Evolutionary conservation across 2,113 vertebrate genomes (phyloP), one percentile per base, ranked within the genome.

Genomic region (Heptranchias perlo): DNA sequence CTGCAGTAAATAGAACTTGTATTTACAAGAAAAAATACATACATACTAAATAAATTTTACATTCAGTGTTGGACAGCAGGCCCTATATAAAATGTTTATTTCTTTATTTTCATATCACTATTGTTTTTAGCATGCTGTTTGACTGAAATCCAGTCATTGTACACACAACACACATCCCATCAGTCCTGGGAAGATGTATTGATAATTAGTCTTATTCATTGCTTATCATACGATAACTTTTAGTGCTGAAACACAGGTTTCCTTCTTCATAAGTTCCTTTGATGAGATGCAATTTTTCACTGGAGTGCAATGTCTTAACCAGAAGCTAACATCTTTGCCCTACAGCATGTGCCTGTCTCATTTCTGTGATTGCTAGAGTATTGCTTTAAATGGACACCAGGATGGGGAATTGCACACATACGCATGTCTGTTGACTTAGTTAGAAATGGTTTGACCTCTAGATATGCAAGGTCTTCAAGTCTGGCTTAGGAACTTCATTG

Each of bases 111-210:
- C 64, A 95, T 95, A 94, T 7, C 67, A 94, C 7, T 94, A 67
- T 67, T 47, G 25, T 67, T 65, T 95, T 95, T 69, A 69, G 47
- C 94, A 95, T 69, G 58, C 89, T 64, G 28, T 52, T 94, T 95
- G 94, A 95, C 94, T 95, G 94, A 69, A 69, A 95, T 52, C 44
- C 94, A 95, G 94, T 73, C 94, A 95, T n/a, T 69, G 65, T 95
- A 52, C 44, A 95, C 64, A 95, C 94, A 69, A 95, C 94, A 95
- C 94, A 95, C 65, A 69, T 73, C 47, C 94, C 93, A 94, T 65
- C 61, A 69, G 64, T 47, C 16, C n/a, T 25, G 65, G 25, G 94
- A 95, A 95, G 65, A 13, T 95, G 94, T 16, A 95, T 95, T 95
- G 47, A 95, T 47, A 62, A 64, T 62, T 92, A 92, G 18, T 49